Base-by-base conservation (phyloP, 1,140 invertebrate species). In the Trichoplusia ni region DNA sequence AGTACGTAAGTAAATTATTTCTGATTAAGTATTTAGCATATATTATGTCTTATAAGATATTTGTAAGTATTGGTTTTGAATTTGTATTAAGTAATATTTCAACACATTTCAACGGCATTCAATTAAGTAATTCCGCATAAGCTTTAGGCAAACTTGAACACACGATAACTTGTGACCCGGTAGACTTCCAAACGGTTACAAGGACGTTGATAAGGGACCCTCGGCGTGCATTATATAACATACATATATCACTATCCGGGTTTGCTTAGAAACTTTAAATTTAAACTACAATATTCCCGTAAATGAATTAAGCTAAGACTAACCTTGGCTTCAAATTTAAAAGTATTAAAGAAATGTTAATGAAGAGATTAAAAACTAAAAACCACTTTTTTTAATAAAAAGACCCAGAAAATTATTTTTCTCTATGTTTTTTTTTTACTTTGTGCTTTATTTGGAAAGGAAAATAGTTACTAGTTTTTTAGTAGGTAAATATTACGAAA, bases 151-250 rank as follows among this genome's bases (percentile, higher is more conserved):
- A n/a, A n/a, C 25, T 29, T 49, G 7, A 11, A 18, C 35, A 37
- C 19, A 18, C 42, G 74, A 71, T 71, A 73, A 68, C 63, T 44
- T 65, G 49, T 79, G 79, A 81, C 78, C 77, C 75, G 72, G 67
- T 72, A 79, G 71, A 67, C 65, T 69, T 60, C 66, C 65, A 31
- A 75, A 81, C 46, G 29, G 67, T 65, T 71, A 78, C 79, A 84
- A 80, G 79, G 81, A 65, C 79, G 25, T 37, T 56, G 81, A 83
- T 83, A 83, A 79, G 29, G 16, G 13, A 67, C 70, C 65, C 69
- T 69, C 42, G 49, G 67, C 44, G 59, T 63, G n/a, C 16, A 65
- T 77, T 77, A 79, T 73, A 64, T 71, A 78, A 77, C 19, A 8
- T 35, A 9, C 27, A 27, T 16, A n/a, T 37, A 46, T 60, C 18